Evolutionary conservation across 92 coral and sea anemone genomes (phyloP).

Genomic region (Porites lobata): DNA sequence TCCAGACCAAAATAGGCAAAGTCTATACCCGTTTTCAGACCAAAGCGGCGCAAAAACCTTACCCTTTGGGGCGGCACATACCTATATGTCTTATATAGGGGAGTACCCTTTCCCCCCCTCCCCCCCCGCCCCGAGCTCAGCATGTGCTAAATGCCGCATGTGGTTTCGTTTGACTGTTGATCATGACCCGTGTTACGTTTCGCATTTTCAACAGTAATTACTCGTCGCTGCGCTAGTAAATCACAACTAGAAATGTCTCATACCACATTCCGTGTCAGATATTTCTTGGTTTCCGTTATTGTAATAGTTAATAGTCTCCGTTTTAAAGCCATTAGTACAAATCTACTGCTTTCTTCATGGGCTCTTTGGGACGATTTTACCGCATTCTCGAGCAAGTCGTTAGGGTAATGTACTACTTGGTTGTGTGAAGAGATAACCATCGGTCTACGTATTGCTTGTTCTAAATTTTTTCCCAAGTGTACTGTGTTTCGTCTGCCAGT

Average conservation of each 20-base stretch:
- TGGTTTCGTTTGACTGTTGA: slow-evolving; percentile 20
- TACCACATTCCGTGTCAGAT: not conserved
- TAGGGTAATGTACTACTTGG: slow-evolving; percentile 11
- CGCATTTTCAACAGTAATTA: slow-evolving; percentile 8
- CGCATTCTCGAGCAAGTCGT: slow-evolving; percentile 4
- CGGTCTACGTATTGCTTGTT: not conserved
- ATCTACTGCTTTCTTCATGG: not conserved
- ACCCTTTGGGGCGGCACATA: no score
- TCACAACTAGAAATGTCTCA: not conserved
- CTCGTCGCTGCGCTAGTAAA: not conserved
- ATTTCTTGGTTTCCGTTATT: not conserved
- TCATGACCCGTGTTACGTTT: slow-evolving; percentile 17
- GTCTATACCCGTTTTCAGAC: no score
- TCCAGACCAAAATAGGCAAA: no score
- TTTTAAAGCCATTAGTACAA: slow-evolving; percentile 4
- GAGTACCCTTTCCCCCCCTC: no score
- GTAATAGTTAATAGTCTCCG: not conserved
- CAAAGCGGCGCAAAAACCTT: no score
- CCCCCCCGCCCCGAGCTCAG: not conserved
- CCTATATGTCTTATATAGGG: no score
- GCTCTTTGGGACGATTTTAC: slow-evolving; percentile 7
- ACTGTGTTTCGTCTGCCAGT: not conserved
- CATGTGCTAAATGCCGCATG: not conserved
- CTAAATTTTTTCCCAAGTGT: not conserved
- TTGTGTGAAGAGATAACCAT: not conserved